Evolutionary conservation across 2,888 invertebrate genomes (phyloP), one percentile per base, ranked within the genome.

Genomic region (Heliothis peltigera): DNA sequence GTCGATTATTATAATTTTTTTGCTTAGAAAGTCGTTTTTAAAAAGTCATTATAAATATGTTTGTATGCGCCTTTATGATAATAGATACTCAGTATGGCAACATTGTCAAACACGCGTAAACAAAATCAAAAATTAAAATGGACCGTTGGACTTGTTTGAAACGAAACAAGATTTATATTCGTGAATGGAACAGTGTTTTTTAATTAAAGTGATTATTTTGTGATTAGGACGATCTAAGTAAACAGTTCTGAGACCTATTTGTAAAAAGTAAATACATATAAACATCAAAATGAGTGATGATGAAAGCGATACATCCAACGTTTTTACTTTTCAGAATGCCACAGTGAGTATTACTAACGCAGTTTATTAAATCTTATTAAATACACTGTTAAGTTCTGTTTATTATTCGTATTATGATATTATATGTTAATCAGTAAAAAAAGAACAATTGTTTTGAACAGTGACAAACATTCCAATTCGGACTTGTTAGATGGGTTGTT

Each of bases 341-440:
- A 86, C 84, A 57, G 92, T 92, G 69, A 83, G 88, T 87, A 47
- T n/a, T 8, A 19, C n/a, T n/a, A n/a, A n/a, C n/a, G n/a, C n/a
- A n/a, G n/a, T 21, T 12, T 6, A 44, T 32, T 10, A 10, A 32
- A 32, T 32, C 7, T 25, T 25, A 25, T 6, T 25, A 25, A 25
- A 25, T 6, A 25, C 25, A 25, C 25, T 8, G 32, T 1, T 10
- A 32, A 10, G 7, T 1, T 0, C 10, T 2, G 1, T 32, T 10
- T 10, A 32, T 1, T 6, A 32, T 7, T 10, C 10, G 32, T 10
- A 5, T 15, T n/a, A n/a, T 39, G 15, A n/a, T n/a, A n/a, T n/a
- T n/a, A n/a, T n/a, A n/a, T 39, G 4, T n/a, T 8, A n/a, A 39
- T 39, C 39, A 8, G 39, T 39, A n/a, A 39, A 1, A n/a, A 15